Percentiles rank a stretch among this genome's conserved stretches.
Conservation (phyloP, 53 echinoderm and acorn worm genomes). For the Actinopyga echinites region DNA sequence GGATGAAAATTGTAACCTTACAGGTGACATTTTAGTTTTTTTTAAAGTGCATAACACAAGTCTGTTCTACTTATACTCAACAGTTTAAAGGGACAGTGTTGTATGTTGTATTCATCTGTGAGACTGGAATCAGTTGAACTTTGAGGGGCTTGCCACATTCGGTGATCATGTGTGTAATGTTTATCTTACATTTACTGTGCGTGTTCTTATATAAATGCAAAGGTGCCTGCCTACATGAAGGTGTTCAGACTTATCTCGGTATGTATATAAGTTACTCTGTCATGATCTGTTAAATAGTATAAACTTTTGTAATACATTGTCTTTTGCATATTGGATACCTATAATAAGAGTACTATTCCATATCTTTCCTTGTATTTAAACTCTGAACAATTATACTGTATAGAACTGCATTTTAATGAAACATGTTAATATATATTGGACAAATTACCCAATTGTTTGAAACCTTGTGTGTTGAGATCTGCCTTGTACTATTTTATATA, state of each 20-base stretch:
- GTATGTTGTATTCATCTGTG: too few species aligned
- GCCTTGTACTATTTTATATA: too few species aligned
- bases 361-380: slow-evolving; percentile 12
- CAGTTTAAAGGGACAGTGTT: too few species aligned
- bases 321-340: slow-evolving; percentile 34
- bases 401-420: not conserved
- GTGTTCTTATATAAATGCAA: not conserved
- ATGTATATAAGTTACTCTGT: slow-evolving; percentile 11
- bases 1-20: too few species aligned
- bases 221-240: slow-evolving; percentile 24
- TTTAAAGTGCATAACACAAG: too few species aligned
- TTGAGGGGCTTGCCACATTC: too few species aligned
- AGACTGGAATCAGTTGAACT: too few species aligned
- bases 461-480: too few species aligned
- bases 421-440: not conserved
- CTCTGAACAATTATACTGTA: slow-evolving; percentile 8
- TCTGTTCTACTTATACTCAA: too few species aligned
- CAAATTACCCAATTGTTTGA: not conserved
- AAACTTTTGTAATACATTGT: not conserved
- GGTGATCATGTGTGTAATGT: too few species aligned
- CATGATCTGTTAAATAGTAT: not conserved
- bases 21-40: too few species aligned
- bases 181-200: too few species aligned
- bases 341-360: slow-evolving; percentile 14
- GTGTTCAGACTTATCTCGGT: not conserved